phyloP scores from a whole-genome alignment of 2,113 vertebrate species.

The Alouatta palliata region DNA sequence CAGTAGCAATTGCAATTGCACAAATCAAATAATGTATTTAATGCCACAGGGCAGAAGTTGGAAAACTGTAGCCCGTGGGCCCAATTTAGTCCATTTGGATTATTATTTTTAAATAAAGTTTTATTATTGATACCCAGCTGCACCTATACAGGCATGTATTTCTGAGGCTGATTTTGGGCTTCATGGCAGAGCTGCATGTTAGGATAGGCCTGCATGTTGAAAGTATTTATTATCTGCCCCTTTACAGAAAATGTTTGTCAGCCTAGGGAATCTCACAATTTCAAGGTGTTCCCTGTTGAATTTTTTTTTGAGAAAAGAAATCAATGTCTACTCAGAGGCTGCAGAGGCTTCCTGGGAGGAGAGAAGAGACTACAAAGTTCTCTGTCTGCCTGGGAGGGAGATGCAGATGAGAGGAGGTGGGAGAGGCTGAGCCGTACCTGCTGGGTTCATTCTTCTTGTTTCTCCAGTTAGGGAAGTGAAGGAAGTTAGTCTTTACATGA shows the following conservation, averaged over 20 bases:
- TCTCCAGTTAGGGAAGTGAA: not conserved
- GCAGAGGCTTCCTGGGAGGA: not conserved
- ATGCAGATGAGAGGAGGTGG: no score
- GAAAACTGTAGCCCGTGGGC: not conserved
- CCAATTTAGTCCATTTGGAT: no score
- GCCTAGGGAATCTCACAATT: not conserved
- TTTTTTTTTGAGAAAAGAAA: not conserved
- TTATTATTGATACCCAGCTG: no score
- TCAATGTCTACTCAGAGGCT: not conserved
- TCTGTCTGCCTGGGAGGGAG: not conserved
- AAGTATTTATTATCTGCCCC: not conserved
- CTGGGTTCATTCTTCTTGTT: not conserved
- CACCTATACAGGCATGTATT: no score
- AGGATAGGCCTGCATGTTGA: not conserved
- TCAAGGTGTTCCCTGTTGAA: not conserved
- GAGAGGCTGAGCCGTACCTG: no score
- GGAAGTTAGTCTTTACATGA: not conserved
- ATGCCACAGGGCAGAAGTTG: not conserved
- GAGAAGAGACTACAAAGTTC: not conserved
- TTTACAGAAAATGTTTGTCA: not conserved
- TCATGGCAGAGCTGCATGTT: not conserved
- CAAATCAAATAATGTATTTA: not conserved
- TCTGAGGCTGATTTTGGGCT: not conserved
- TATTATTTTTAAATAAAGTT: not conserved
- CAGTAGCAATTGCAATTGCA: not conserved